These are phyloP conservation scores for Steinernema hermaphroditum DNA, from an alignment of 2,888 invertebrate genomes.

Conservation along the genomic window DNA sequence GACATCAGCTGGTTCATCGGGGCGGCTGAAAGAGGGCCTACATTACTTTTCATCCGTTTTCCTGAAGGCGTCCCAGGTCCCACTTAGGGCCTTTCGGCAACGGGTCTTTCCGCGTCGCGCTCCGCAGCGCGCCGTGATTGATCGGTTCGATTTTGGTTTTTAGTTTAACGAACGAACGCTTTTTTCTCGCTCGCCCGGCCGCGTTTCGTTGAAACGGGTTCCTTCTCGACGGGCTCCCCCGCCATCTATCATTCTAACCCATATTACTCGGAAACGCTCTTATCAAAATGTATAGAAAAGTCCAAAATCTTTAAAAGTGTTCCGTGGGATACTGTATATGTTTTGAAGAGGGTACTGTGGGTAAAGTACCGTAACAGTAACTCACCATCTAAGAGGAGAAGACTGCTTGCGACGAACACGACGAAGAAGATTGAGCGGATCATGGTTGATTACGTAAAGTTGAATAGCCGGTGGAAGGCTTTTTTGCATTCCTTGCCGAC, in stretches of 20 bases:
- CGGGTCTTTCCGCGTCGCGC: no score
- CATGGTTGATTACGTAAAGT: slow-evolving; percentile 26
- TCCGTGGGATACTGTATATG: no score
- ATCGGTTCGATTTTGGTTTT: slow-evolving; percentile 28
- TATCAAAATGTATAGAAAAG: no score
- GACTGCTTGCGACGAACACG: slow-evolving; percentile 26
- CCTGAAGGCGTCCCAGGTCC: no score
- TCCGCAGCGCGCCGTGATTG: not conserved
- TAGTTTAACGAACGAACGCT: slow-evolving; percentile 20
- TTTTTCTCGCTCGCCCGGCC: slow-evolving; percentile 29
- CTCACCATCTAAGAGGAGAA: slow-evolving; percentile 19
- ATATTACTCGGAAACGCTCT: no score
- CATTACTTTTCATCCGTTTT: no score
- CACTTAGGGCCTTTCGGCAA: no score
- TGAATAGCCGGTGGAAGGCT: slow-evolving; percentile 28
- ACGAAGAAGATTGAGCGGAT: slow-evolving; percentile 24
- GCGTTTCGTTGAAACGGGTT: slow-evolving; percentile 23
- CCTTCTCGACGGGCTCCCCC: no score
- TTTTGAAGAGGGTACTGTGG: no score
- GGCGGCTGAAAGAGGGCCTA: not conserved
- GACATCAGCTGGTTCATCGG: slow-evolving; percentile 3
- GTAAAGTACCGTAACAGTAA: slow-evolving; percentile 9
- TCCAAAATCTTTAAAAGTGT: no score
- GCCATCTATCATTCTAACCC: no score
- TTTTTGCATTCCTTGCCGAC: slow-evolving; percentile 26